Evolutionary conservation across 2,888 invertebrate species (phyloP).

Genomic region (Melanargia galathea): DNA sequence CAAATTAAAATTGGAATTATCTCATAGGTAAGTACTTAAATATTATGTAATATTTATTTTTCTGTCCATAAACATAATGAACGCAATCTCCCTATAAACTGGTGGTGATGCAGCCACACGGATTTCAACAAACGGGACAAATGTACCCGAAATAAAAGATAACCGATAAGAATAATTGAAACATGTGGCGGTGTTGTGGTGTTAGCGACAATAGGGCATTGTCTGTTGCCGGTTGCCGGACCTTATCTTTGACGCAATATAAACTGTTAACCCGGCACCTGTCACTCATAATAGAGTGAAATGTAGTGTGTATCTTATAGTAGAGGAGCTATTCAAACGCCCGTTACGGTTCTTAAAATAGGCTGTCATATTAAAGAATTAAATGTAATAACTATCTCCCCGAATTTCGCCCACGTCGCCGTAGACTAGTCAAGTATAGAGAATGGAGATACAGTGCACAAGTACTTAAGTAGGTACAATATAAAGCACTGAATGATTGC

Average conservation of each 20-base stretch:
- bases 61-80: conserved; percentile 1
- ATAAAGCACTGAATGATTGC: too few species aligned
- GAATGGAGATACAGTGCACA: too few species aligned
- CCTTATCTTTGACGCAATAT: conserved; percentile 62
- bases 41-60: too few species aligned
- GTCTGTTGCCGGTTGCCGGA: conserved; percentile 45
- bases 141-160: conserved; percentile 52
- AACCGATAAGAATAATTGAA: conserved; percentile 76
- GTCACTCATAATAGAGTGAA: conserved; percentile 20
- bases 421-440: too few species aligned
- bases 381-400: too few species aligned
- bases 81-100: background rate
- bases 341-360: too few species aligned
- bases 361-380: too few species aligned
- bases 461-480: too few species aligned
- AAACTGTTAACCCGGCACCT: conserved; percentile 70
- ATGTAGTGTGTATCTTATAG: background rate
- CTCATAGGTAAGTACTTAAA: too few species aligned
- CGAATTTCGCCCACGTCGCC: too few species aligned
- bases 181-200: conserved; percentile 68
- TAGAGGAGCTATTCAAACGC: background rate
- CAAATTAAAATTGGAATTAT: too few species aligned
- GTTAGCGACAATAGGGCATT: conserved; percentile 40
- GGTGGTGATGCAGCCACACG: conserved; percentile 20
- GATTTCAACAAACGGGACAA: conserved; percentile 33